Base-by-base conservation (phyloP, 2,113 vertebrate genomes). In the Reinhardtius hippoglossoides region DNA sequence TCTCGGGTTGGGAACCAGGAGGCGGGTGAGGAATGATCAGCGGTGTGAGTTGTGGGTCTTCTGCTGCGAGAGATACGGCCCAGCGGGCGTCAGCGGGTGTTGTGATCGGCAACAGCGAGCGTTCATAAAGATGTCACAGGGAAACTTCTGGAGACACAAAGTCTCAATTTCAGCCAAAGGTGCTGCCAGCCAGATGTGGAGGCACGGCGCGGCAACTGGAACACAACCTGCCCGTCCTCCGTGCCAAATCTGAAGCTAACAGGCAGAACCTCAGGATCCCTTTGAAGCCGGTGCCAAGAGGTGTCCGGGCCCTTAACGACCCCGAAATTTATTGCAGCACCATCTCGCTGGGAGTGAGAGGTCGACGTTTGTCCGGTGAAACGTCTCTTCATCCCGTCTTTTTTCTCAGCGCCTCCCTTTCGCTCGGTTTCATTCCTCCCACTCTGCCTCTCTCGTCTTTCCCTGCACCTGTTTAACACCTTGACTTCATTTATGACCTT, bases 61-160 rank as follows among this genome's bases (percentile, higher is more conserved):
- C 44, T 67, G 86, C 23, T 65, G 75, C 61, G 56, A 64, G 83
- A 76, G 78, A 84, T 61, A 57, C 6, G 48, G 23, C 68, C 56
- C 56, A n/a, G 6, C 40, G 55, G 67, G 70, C 35, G 24, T 50
- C 50, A 27, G 61, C 70, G 83, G 79, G 76, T 76, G 82, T 78
- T 57, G 67, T 31, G 64, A 82, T 65, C 74, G 82, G 67, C 86
- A 88, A 89, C 81, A 71, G 89, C 76, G 71, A 90, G 90, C 52
- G 80, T 92, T 94, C 93, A 95, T 95, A 94, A 95, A 95, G 94
- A 94, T 93, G 92, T 95, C 93, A 94, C 74, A 84, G 71, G 85
- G 84, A 90, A 92, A 93, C 89, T 86, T 92, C 87, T 88, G 87
- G 91, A 94, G 92, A 94, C 91, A 85, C 92, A 94, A 94, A 94